phyloP scores from a whole-genome alignment of 2,797 vertebrate species.

The Intellagama lesueurii region DNA sequence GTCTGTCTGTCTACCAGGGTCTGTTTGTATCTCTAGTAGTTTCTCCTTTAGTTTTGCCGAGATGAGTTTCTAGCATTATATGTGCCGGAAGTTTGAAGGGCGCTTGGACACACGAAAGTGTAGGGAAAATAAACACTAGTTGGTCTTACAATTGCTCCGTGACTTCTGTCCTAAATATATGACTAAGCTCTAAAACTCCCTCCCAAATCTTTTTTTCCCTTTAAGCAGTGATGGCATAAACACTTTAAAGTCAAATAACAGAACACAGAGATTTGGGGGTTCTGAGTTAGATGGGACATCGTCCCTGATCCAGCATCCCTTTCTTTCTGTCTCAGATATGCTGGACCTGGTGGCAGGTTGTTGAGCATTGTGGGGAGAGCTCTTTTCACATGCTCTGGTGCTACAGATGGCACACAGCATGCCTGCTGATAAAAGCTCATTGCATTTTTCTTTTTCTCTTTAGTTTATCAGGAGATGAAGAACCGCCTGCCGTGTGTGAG shows the following conservation, averaged over 20 bases:
- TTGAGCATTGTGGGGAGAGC: neutral
- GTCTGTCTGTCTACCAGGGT: no score
- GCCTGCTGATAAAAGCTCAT: neutral
- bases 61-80: no score
- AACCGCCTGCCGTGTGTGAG: constrained; percentile 84
- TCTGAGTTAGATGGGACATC: no score
- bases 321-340: neutral
- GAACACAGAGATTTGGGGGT: neutral
- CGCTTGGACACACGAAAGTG: no score
- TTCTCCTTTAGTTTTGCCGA: no score
- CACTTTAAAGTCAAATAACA: neutral
- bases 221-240: neutral
- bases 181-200: neutral
- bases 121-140: no score
- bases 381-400: neutral
- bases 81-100: no score
- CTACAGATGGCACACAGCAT: neutral
- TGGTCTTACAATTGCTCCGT: no score
- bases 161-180: neutral
- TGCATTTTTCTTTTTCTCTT: constrained; percentile 12
- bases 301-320: neutral
- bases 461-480: constrained; percentile 73
- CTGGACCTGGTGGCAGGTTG: no score
- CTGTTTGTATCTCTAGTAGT: no score
- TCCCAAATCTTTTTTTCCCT: neutral